Base-by-base conservation (phyloP, 1,140 invertebrate genomes). In the Penaeus indicus region DNA sequence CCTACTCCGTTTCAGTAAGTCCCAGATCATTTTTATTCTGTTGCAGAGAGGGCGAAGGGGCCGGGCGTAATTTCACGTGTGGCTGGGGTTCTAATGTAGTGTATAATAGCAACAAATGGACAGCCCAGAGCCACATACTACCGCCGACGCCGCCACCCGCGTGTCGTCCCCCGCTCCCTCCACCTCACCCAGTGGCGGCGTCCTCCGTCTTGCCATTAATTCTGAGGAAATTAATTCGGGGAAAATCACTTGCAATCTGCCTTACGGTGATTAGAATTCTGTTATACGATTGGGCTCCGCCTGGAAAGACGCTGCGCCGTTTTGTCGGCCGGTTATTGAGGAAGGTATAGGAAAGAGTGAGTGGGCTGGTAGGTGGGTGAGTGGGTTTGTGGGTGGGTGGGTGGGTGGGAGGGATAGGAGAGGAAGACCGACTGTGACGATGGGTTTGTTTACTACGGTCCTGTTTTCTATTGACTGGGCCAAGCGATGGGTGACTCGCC, bases 191-290 rank as follows among this genome's bases (percentile, higher is more conserved):
- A 38, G 19, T 80, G 38, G 77, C 85, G 78, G 67, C 87, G 80
- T 83, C 87, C 84, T 88, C 64, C 87, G 87, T 88, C 87, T 88
- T 84, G 87, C 87, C 87, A 88, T 84, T 88, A 88, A 88, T 88
- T 88, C 87, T 84, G 81, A 88, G 87, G 81, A 88, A 88, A 88
- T 88, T 88, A 88, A 88, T 88, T 88, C 87, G 61, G 81, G 87
- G 87, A 88, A 88, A 88, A 88, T 88, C 87, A 88, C 87, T 88
- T 88, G 87, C 87, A 88, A 88, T 88, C 87, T 88, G 87, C 87
- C 87, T 84, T 84, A 78, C 87, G 87, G 87, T 88, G 87, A 88
- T 88, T 88, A 88, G 87, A 88, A 84, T 88, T 84, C 87, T 77
- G 69, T 61, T 62, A 61, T 64, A 82, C 87, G 86, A 88, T 88